Evolutionary conservation across 2,113 vertebrate genomes (phyloP), one percentile per base, ranked within the genome.

Genomic region (Triplophysa siluroides): DNA sequence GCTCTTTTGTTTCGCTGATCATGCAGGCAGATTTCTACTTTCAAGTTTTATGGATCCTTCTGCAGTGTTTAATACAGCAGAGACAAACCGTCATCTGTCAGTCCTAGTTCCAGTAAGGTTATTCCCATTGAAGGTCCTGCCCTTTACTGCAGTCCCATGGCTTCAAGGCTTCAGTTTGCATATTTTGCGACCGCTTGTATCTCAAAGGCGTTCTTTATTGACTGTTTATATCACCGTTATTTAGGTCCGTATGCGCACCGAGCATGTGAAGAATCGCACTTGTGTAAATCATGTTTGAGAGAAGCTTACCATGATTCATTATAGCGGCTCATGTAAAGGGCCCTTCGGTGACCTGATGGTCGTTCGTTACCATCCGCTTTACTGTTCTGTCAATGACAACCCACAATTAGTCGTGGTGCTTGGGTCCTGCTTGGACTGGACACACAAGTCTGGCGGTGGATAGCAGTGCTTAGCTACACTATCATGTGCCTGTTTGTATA

Each of bases 221-320:
- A 52, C 5, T 52, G 16, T 18, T 29, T 29, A 3, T 18, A 52
- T 52, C 13, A 52, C 14, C 19, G 50, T 58, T 58, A 21, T 58
- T 58, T n/a, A 58, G 54, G 54, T n/a, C 19, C 21, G 18, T 76
- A 63, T 64, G 33, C 41, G 54, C 21, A 29, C 56, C 1, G 54
- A n/a, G 19, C n/a, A 14, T 54, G 54, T 63, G 74, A 21, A 19
- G 8, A 69, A 64, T 47, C 38, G 45, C 41, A 23, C 65, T 60
- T 70, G 19, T 58, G 54, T 58, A 18, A 52, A 52, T 58, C n/a
- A 21, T 50, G 24, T 73, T 63, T 58, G 23, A 43, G 24, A 68
- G 52, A n/a, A 23, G 24, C 29, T 65, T n/a, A 58, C 14, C n/a
- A 38, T 61, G 21, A 52, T 76, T 69, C 26, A 67, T 54, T 45